Base-by-base conservation (phyloP, 2,888 invertebrate genomes). In the Druceiella hillmani region DNA sequence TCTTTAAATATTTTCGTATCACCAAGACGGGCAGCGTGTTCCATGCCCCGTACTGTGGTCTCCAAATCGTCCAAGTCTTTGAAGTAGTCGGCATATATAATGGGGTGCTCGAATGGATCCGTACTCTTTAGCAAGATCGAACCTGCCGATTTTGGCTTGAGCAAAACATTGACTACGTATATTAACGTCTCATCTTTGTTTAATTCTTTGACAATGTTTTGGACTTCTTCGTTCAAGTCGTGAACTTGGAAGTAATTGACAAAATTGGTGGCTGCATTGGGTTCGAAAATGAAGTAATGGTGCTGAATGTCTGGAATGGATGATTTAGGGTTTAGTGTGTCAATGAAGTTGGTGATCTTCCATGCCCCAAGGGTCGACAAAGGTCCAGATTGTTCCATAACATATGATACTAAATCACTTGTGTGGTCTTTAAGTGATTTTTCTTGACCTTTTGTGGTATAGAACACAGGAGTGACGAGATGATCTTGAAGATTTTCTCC, bases 81-180 rank as follows among this genome's bases (percentile, higher is more conserved):
- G 30, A 87, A 66, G 54, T 84, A 86, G 52, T 83, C 83, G 10
- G 81, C 73, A 44, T 77, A 62, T 33, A 86, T 76, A 30, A 74
- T 49, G 1, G 87, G 86, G 14, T 76, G 68, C 0, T 79, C 72
- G 10, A 70, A 62, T 0, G 87, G 82, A 57, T 87, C 66, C 9
- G 61, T 69, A 26, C 81, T 81, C 40, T 70, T 74, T 12, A 83
- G 56, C 29, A 60, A 47, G 2, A 74, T 9, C 16, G 56, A 49
- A 0, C 73, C 73, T n/a, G 46, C 40, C 9, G 69, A 70, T 40
- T 58, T 54, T 0, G 74, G 75, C 24, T 74, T 60, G 54, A 81
- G 24, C 3, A 66, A 14, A 10, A 52, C 41, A 4, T 27, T 27
- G 10, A 27, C 15, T 3, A 15, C 27, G 27, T 27, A 27, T 5